Percentiles rank a stretch among this genome's conserved stretches.
These are phyloP conservation scores for Numenius phaeopus DNA, from an alignment of 2,797 vertebrate species.

Conservation along the genomic window DNA sequence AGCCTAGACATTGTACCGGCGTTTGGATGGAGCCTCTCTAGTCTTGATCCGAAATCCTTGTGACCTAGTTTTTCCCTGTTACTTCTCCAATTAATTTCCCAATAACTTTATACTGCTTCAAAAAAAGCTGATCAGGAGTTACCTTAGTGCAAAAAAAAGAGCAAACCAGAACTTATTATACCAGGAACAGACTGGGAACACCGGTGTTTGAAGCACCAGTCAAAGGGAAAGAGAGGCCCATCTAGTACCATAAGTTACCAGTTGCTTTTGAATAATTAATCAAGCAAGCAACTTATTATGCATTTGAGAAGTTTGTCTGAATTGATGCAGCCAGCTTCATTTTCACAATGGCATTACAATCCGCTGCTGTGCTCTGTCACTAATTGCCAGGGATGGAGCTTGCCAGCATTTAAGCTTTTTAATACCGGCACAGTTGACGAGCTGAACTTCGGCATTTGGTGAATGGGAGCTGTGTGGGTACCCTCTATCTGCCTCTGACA, in stretches of 20 bases:
- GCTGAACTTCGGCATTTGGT: not conserved
- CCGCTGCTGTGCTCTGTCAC: not conserved
- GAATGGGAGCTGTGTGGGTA: not conserved
- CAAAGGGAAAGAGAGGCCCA: constrained; percentile 25
- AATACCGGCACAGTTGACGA: not conserved
- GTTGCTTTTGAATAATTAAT: constrained; percentile 61
- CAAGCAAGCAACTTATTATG: not conserved
- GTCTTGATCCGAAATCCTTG: not conserved
- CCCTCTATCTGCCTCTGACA: not conserved
- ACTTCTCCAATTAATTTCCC: constrained; percentile 4
- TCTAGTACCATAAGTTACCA: constrained; percentile 24
- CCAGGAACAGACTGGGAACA: not conserved
- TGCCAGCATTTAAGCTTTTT: constrained; percentile 25
- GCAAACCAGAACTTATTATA: constrained; percentile 2
- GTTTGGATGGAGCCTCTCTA: constrained; percentile 19
- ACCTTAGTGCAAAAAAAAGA: not conserved
- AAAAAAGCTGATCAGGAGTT: constrained; percentile 13
- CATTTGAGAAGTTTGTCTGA: constrained; percentile 22
- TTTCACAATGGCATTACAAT: not conserved
- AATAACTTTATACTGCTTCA: not conserved
- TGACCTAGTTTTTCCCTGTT: constrained; percentile 42
- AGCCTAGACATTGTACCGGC: not conserved
- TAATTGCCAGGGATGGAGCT: constrained; percentile 21
- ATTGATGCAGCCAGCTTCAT: constrained; percentile 25
- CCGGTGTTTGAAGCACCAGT: not conserved